These are phyloP conservation scores for Haliclona indistincta DNA, from an alignment of 37 sponge, comb jelly and placozoan species.

Conservation along the genomic window DNA sequence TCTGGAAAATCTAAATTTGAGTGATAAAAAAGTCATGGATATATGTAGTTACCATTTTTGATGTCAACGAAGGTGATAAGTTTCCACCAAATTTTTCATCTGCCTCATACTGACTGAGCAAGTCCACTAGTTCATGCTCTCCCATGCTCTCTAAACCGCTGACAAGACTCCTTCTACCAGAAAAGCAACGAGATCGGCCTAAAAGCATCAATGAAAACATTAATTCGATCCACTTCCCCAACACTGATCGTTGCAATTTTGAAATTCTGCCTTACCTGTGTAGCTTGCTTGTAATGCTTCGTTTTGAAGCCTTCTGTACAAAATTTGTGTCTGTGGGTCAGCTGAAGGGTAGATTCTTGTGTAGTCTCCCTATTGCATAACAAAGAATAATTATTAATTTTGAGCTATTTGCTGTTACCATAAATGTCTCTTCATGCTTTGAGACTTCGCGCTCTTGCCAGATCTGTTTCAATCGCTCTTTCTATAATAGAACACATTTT, in stretches of 20 bases:
- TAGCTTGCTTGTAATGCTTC: background rate
- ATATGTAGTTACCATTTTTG: too few species aligned
- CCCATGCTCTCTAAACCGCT: constrained; percentile 12
- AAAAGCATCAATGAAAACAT: too few species aligned
- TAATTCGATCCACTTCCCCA: too few species aligned
- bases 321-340: constrained; percentile 38
- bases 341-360: constrained; percentile 55
- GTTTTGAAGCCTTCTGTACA: constrained; percentile 28
- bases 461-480: constrained; percentile 40
- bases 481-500: constrained; percentile 18
- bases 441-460: constrained; percentile 38
- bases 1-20: too few species aligned
- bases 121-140: constrained; percentile 77
- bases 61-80: too few species aligned
- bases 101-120: constrained; percentile 76
- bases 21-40: too few species aligned
- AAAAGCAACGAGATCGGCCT: too few species aligned
- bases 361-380: constrained; percentile 57
- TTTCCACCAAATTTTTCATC: constrained; percentile 33
- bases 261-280: constrained; percentile 1
- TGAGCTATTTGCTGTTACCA: constrained; percentile 28
- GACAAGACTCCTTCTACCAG: constrained; percentile 12
- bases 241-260: too few species aligned
- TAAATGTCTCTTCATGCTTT: constrained; percentile 50
- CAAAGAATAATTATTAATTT: background rate